Conservation (phyloP, 2,797 vertebrate species). For the Anomalospiza imberbis region DNA sequence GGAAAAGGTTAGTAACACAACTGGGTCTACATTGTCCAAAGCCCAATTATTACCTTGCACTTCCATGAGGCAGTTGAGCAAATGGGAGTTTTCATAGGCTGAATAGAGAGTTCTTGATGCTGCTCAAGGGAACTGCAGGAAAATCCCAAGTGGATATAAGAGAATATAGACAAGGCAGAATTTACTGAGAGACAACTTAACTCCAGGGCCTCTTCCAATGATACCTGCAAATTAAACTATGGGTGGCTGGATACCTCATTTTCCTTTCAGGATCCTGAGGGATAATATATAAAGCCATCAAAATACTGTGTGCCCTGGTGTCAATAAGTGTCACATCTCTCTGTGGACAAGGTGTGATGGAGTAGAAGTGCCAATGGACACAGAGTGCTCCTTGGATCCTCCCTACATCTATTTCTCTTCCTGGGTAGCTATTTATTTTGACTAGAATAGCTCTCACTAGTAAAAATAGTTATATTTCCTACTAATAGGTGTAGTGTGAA, state of each 20-base stretch:
- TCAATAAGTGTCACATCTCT: not conserved
- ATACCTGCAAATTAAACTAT: not conserved
- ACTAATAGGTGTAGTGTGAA: not conserved
- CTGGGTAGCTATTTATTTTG: not conserved
- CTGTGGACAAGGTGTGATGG: fast-evolving
- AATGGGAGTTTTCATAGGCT: not conserved
- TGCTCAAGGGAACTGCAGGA: not conserved
- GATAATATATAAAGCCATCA: not conserved
- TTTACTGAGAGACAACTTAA: not conserved
- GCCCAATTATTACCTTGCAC: not conserved
- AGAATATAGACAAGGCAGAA: not conserved
- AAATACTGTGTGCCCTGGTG: not conserved
- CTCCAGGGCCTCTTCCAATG: not conserved
- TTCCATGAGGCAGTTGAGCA: not conserved
- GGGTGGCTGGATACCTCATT: not conserved
- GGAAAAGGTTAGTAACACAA: not conserved
- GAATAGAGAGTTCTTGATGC: not conserved
- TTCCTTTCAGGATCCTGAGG: not conserved
- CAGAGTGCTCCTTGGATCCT: not conserved
- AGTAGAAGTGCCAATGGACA: not conserved
- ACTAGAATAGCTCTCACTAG: not conserved
- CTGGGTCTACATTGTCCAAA: not conserved
- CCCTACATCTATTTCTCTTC: not conserved
- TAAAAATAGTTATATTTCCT: not conserved
- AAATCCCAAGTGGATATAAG: not conserved